Conservation (phyloP, 2,888 invertebrate genomes). For the Himalopsyche tibetana region DNA sequence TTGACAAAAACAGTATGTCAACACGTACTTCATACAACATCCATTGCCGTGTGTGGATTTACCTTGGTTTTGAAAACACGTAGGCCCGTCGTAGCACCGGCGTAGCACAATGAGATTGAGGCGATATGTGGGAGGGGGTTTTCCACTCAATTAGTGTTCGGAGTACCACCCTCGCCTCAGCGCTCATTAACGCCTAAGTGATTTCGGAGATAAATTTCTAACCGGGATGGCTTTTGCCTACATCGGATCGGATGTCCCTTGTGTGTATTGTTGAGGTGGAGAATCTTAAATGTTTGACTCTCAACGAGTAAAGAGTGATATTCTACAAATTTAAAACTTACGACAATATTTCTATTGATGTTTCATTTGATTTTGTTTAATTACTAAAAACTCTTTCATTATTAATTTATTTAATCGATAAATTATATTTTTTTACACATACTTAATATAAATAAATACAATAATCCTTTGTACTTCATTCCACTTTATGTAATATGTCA, state of each 20-base stretch:
- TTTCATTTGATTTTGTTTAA: too few species aligned
- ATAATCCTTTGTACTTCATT: too few species aligned
- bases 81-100: background rate
- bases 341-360: too few species aligned
- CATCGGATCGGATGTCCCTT: conserved; percentile 15
- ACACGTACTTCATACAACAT: background rate
- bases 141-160: conserved; percentile 31
- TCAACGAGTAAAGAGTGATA: background rate
- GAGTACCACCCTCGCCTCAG: conserved; percentile 26
- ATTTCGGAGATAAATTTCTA: conserved; percentile 20
- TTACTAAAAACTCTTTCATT: too few species aligned
- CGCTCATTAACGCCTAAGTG: conserved; percentile 34
- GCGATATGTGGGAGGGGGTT: background rate
- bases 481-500: too few species aligned
- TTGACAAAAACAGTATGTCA: background rate
- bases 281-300: background rate
- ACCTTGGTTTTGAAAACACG: background rate
- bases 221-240: conserved; percentile 7
- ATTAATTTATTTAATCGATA: too few species aligned
- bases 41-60: conserved; percentile 1
- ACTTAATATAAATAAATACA: too few species aligned
- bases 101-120: conserved; percentile 20
- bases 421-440: too few species aligned
- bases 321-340: background rate
- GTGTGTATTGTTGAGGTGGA: conserved; percentile 2